Evolutionary conservation across 2,888 invertebrate genomes (phyloP), one percentile per base, ranked within the genome.

Genomic region (Callimorpha dominula): DNA sequence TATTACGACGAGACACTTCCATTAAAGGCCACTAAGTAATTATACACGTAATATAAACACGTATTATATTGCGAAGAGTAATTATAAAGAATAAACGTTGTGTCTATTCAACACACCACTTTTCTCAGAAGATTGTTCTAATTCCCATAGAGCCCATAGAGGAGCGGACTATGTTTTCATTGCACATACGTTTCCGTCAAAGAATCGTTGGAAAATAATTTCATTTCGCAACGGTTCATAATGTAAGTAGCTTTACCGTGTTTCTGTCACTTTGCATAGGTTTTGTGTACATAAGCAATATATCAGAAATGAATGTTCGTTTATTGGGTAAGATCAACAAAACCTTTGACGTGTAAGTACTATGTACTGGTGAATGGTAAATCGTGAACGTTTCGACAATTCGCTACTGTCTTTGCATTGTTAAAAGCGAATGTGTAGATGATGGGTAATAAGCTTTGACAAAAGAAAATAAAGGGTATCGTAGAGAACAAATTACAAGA

Each of bases 81-180:
- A 84, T 80, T 79, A 81, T 75, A 70, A 75, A 73, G 65, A 82
- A 83, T 81, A 83, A 82, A 72, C 76, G 77, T 74, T 78, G 74
- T 73, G 73, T 77, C 81, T 82, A 85, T 85, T 81, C 79, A 86
- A 82, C 85, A 85, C 85, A 84, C 79, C 78, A 81, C 75, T 84
- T 82, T 87, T 85, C 85, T 83, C 83, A 81, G 85, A 85, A 87
- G 87, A 87, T 81, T 90, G 93, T 88, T 87, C 93, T 78, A 90
- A 87, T 93, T 93, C 93, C 82, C 93, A 93, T 89, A 85, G 85
- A 85, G 81, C 93, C 82, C 93, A 93, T 89, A 85, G 85, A 85
- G 81, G 80, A 87, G 84, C 78, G 78, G 74, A 75, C 78, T 74
- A 73, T 72, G 88, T 91, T 78, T 90, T 89, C 92, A 91, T 89